These are phyloP conservation scores for Lycaena phlaeas DNA, from an alignment of 2,888 invertebrate species.

Conservation along the genomic window DNA sequence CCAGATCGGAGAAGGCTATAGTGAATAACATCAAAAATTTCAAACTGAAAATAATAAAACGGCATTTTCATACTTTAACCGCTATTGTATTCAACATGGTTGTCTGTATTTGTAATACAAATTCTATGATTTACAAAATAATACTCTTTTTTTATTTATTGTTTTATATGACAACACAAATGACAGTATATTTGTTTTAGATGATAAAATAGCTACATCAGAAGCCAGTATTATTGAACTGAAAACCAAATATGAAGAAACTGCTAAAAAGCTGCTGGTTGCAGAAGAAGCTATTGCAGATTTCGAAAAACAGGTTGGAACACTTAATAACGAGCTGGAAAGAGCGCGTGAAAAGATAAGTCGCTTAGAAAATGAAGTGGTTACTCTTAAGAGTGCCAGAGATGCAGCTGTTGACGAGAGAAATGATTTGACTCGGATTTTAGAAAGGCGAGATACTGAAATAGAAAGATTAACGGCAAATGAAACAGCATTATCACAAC, in stretches of 20 bases:
- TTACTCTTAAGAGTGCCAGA: constrained; percentile 78
- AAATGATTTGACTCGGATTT: constrained; percentile 79
- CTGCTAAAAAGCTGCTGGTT: constrained; percentile 74
- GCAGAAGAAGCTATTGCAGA: constrained; percentile 76
- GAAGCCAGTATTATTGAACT: constrained; percentile 71
- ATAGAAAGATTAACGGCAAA: constrained; percentile 81
- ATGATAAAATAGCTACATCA: constrained; percentile 68
- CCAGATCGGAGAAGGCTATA: no score
- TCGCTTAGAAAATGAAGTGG: constrained; percentile 77
- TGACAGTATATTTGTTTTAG: no score
- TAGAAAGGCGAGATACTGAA: constrained; percentile 81
- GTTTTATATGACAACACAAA: no score
- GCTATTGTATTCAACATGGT: no score
- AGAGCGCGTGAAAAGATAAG: constrained; percentile 76
- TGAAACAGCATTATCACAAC: constrained; percentile 78
- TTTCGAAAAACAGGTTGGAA: constrained; percentile 76
- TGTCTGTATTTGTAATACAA: no score
- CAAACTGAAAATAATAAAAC: no score
- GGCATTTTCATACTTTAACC: no score
- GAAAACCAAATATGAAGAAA: constrained; percentile 76
- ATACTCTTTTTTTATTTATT: no score
- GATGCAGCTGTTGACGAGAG: constrained; percentile 82
- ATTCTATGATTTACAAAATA: no score
- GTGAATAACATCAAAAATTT: no score
- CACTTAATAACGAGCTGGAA: constrained; percentile 75